Evolutionary conservation across 2,888 invertebrate genomes (phyloP).

Genomic region (Zygaena filipendulae): DNA sequence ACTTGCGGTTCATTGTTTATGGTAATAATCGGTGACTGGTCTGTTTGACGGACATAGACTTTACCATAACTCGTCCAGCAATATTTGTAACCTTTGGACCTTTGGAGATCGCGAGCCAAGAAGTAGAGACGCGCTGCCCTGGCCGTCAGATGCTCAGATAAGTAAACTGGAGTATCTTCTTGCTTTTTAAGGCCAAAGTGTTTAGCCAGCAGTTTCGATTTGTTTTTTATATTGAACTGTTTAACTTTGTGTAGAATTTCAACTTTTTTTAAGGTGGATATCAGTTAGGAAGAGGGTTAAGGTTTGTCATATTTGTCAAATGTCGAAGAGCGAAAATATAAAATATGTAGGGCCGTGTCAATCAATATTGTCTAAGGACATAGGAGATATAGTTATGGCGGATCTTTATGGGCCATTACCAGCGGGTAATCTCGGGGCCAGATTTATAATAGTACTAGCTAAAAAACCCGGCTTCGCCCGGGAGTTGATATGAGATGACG

Average conservation of each 20-base stretch:
- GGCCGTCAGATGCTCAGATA: slow-evolving; percentile 6
- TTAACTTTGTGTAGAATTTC: neutral
- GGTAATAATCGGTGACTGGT: slow-evolving; percentile 11
- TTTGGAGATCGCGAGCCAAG: slow-evolving; percentile 6
- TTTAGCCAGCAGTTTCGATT: neutral
- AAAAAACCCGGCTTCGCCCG: no score
- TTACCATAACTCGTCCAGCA: slow-evolving; percentile 4
- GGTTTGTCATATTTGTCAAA: no score
- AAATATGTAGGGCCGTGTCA: no score
- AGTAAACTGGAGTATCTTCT: slow-evolving; percentile 4
- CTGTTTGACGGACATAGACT: slow-evolving; percentile 9
- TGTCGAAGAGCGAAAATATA: no score
- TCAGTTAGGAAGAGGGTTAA: no score
- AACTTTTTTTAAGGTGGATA: neutral
- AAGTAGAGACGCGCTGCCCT: slow-evolving; percentile 4
- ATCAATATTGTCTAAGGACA: no score
- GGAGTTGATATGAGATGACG: no score
- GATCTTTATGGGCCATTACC: no score
- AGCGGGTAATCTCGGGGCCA: no score
- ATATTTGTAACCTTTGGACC: slow-evolving; percentile 4
- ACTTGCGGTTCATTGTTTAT: slow-evolving; percentile 12
- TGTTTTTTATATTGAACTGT: slow-evolving; percentile 2
- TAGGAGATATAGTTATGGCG: no score
- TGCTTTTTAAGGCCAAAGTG: no score
- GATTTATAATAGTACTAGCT: no score